Percentiles rank a stretch among this genome's conserved stretches.
phyloP scores from a whole-genome alignment of 2,888 invertebrate genomes.

The Cephus pygmeus region DNA sequence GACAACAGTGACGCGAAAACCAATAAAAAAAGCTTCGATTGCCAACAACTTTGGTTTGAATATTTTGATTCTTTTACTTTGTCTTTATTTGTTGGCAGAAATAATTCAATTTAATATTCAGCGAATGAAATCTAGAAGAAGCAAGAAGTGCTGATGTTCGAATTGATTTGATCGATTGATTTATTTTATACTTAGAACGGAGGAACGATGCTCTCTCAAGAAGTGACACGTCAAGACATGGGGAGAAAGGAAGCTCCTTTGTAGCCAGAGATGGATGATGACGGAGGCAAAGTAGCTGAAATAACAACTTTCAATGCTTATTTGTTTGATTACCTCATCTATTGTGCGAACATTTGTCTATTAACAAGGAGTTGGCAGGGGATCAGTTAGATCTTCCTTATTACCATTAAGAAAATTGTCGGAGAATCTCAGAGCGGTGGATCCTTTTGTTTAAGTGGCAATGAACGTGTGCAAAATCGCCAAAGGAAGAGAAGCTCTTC shows the following conservation, averaged over 20 bases:
- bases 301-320: too few species aligned
- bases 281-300: too few species aligned
- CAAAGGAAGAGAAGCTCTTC: background rate
- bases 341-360: background rate
- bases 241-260: background rate
- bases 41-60: background rate
- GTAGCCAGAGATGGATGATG: background rate
- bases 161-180: too few species aligned
- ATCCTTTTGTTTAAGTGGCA: background rate
- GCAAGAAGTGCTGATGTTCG: too few species aligned
- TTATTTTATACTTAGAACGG: too few species aligned
- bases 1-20: background rate
- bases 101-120: background rate
- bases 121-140: too few species aligned
- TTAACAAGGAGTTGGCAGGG: background rate
- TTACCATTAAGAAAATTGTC: background rate
- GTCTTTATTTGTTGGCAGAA: background rate
- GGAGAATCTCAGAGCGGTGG: background rate
- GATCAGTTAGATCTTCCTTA: background rate
- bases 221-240: too few species aligned
- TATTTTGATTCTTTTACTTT: background rate
- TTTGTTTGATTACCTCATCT: too few species aligned
- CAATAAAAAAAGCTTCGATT: background rate
- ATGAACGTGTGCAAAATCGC: background rate
- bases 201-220: too few species aligned